Base-by-base conservation (phyloP, 2,797 vertebrate species). In the Pipistrellus nathusii region DNA sequence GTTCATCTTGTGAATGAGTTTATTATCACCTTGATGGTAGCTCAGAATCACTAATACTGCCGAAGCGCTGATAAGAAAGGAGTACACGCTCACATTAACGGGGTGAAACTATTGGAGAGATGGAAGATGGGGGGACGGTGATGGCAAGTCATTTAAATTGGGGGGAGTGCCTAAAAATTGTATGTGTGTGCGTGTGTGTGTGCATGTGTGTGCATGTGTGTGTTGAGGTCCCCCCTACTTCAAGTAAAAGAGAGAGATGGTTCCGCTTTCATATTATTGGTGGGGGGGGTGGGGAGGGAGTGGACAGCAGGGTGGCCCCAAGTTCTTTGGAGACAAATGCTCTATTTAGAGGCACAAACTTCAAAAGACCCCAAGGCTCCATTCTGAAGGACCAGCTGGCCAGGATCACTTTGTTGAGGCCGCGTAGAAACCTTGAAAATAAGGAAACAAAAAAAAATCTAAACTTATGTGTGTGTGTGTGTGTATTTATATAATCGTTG, bases 11-110 rank as follows among this genome's bases (percentile, higher is more conserved):
- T 99, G 99, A 99, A 99, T 99, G 99, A 99, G 99, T 99, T 99
- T 99, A 99, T 99, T 99, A 99, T 99, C 99, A 99, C 99, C 99
- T 99, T 99, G 99, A 99, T 99, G 99, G 99, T 98, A 99, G 99
- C 99, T 99, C 99, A 99, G 99, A 99, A 99, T 99, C 99, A 99
- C 99, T 99, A 99, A 99, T 98, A 98, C 99, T 99, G 99, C 99
- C 98, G 96, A 98, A 98, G 98, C 98, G 98, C 98, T 99, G 99
- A 99, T 99, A 99, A 99, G 99, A 97, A 96, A 94, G 98, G 98
- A 98, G 98, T 98, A 97, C 97, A 97, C 90, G 97, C 97, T 97
- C 96, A 97, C 97, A 98, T 98, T 98, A 98, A 98, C 98, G 98
- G 97, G 97, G 98, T 97, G 98, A 98, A 98, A 98, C 98, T 98